Evolutionary conservation across 1,140 invertebrate species (phyloP).

Genomic region (Drosophila watanabei): DNA sequence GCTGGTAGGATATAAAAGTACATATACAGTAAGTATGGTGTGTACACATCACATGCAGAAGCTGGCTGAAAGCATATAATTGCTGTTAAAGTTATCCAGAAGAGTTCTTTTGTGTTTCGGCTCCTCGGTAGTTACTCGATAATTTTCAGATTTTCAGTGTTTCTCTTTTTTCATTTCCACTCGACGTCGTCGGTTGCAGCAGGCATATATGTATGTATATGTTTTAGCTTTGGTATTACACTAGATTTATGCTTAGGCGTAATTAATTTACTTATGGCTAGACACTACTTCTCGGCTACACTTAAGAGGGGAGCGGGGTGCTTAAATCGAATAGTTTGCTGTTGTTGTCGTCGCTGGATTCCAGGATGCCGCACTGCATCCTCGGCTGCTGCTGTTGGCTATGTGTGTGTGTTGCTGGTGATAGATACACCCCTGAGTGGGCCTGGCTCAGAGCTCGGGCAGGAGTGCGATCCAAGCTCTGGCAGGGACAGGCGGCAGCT

Average conservation of each 20-base stretch:
- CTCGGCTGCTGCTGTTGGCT: constrained; percentile 9
- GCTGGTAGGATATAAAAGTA: constrained; percentile 57
- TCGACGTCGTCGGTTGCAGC: constrained; percentile 11
- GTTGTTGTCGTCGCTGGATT: constrained; percentile 34
- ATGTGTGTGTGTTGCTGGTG: constrained; percentile 18
- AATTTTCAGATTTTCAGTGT: neutral
- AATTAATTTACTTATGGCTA: constrained; percentile 83
- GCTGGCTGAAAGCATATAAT: constrained; percentile 20
- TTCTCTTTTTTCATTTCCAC: neutral
- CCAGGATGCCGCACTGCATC: constrained; percentile 20
- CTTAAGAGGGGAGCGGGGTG: constrained; percentile 57
- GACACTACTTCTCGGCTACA: constrained; percentile 62
- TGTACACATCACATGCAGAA: constrained; percentile 61
- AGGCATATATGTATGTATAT: constrained; percentile 39
- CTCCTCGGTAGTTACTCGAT: constrained; percentile 1
- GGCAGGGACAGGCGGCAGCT: neutral
- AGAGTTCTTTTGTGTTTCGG: constrained; percentile 8
- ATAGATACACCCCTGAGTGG: constrained; percentile 12
- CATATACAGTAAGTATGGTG: constrained; percentile 63
- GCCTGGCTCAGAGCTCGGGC: neutral
- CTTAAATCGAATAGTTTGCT: constrained; percentile 79
- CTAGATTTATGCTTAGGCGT: constrained; percentile 81
- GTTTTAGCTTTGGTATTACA: constrained; percentile 82
- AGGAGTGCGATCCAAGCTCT: neutral
- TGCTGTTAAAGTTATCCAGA: neutral